Percentiles rank a stretch among this genome's conserved stretches.
These are phyloP conservation scores for Caloenas nicobarica DNA, from an alignment of 2,113 vertebrate genomes.

Conservation along the genomic window DNA sequence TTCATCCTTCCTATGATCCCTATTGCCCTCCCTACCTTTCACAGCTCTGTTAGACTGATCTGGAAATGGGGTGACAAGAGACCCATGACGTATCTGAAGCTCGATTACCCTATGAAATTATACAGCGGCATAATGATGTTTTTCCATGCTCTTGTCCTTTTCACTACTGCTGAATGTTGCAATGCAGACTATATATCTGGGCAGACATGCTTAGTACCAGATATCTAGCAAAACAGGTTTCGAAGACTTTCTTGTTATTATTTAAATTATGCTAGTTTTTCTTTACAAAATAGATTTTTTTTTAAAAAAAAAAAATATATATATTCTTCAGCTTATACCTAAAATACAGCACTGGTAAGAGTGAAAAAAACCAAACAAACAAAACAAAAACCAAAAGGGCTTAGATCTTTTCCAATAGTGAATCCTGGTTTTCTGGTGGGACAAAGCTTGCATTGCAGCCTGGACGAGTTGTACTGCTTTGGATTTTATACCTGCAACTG, in stretches of 20 bases:
- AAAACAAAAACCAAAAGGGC: no score
- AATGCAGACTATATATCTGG: neutral
- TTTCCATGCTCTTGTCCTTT: neutral
- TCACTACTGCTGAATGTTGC: neutral
- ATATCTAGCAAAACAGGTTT: neutral
- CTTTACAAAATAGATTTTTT: neutral
- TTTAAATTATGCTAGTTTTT: neutral
- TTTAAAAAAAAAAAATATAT: no score
- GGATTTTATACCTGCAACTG: neutral
- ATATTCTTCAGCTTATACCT: neutral
- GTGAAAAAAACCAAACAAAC: no score
- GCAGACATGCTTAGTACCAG: neutral
- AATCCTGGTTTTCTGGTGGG: neutral
- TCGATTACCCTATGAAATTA: neutral
- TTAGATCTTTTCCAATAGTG: neutral
- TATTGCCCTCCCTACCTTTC: neutral
- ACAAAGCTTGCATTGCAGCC: neutral
- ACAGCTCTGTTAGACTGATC: neutral
- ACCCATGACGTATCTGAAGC: neutral
- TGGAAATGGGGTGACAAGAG: neutral
- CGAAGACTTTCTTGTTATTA: neutral
- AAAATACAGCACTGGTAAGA: neutral
- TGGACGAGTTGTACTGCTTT: neutral
- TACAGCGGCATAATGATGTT: neutral
- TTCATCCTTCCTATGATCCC: neutral